Percentiles rank a stretch among this genome's conserved stretches.
Conservation (phyloP, 2,113 vertebrate species). For the Trichechus manatus region DNA sequence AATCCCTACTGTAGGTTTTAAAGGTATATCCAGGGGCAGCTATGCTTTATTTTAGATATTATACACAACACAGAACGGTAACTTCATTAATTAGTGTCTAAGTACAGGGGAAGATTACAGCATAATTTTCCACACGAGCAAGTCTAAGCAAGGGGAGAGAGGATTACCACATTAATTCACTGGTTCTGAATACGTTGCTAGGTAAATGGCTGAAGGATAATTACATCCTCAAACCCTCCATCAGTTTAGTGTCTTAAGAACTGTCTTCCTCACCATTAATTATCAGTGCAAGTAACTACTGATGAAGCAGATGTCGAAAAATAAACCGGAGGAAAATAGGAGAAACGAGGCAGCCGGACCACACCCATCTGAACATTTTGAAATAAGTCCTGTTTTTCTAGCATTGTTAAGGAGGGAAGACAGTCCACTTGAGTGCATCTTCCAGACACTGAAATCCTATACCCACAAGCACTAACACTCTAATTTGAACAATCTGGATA, state of each 20-base stretch:
- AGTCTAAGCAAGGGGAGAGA: conserved; percentile 43
- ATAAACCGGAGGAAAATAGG: background rate
- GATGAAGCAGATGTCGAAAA: conserved; percentile 77
- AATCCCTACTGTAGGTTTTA: background rate
- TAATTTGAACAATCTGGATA: background rate
- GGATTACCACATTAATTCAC: conserved; percentile 72
- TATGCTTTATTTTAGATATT: conserved; percentile 11
- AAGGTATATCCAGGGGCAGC: conserved; percentile 53
- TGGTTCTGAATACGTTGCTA: conserved; percentile 84
- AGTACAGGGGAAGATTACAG: conserved; percentile 73
- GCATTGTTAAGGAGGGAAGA: background rate
- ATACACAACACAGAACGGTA: conserved; percentile 68
- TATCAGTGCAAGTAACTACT: conserved; percentile 77
- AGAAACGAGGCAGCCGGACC: background rate
- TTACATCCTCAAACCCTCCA: conserved; percentile 63
- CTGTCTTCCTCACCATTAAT: conserved; percentile 58
- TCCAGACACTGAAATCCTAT: background rate
- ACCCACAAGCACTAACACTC: background rate
- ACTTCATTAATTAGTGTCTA: conserved; percentile 72
- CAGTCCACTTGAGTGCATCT: background rate
- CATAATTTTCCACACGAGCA: conserved; percentile 49
- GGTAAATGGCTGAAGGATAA: conserved; percentile 80
- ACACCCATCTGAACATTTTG: accelerated
- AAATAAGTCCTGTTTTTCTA: background rate
- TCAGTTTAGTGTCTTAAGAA: conserved; percentile 72